Evolutionary conservation across 2,888 invertebrate species (phyloP).

Genomic region (Plagodis dolabraria): DNA sequence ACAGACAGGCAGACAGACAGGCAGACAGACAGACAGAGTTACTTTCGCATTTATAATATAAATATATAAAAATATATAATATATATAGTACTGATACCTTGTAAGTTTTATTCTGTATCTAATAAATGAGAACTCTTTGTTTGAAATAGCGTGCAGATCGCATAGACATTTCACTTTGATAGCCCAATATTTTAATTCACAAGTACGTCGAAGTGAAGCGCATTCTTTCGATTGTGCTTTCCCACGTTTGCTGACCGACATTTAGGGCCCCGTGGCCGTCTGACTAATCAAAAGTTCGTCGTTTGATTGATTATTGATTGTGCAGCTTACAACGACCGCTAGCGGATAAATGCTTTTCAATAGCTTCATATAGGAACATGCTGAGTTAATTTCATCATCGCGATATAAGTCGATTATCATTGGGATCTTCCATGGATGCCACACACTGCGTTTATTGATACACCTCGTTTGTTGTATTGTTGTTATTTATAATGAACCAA

Average conservation of each 20-base stretch:
- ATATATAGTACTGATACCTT: too few species aligned
- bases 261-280: conserved; percentile 44
- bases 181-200: conserved; percentile 20
- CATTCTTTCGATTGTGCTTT: conserved; percentile 49
- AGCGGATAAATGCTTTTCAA: conserved; percentile 61
- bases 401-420: conserved; percentile 47
- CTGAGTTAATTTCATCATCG: conserved; percentile 56
- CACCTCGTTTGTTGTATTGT: conserved; percentile 30
- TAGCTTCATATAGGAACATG: conserved; percentile 53
- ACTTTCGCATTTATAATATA: too few species aligned
- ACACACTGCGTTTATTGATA: conserved; percentile 40
- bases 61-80: too few species aligned
- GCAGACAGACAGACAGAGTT: too few species aligned
- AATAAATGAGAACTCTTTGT: neutral
- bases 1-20: too few species aligned
- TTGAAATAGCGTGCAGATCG: neutral
- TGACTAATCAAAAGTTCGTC: conserved; percentile 72
- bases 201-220: conserved; percentile 29
- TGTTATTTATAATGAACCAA: neutral
- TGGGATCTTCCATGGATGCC: conserved; percentile 34
- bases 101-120: too few species aligned
- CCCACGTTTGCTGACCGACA: conserved; percentile 68
- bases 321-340: conserved; percentile 45
- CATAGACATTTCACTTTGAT: conserved; percentile 22
- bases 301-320: conserved; percentile 77